Evolutionary conservation across 2,888 invertebrate genomes (phyloP).

Genomic region (Proisotoma minuta): DNA sequence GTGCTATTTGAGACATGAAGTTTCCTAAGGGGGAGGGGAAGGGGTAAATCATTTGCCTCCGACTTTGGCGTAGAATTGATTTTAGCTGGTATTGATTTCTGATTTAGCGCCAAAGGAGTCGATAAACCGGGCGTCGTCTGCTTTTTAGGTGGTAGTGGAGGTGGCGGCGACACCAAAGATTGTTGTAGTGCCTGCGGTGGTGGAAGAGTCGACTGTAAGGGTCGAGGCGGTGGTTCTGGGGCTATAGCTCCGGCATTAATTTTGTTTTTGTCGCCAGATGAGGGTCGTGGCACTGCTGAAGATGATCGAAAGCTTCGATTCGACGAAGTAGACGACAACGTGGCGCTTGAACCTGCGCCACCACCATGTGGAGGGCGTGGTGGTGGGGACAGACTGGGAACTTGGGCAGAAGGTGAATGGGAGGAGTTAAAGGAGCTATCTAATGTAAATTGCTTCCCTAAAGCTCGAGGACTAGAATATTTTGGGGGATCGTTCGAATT

Average conservation of each 20-base stretch:
- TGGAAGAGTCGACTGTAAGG: conserved; percentile 49
- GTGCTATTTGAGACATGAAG: too few relatives aligned
- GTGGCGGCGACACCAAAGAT: conserved; percentile 57
- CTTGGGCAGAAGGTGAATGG: too few relatives aligned
- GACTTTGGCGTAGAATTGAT: conserved; percentile 14
- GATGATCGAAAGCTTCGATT: too few relatives aligned
- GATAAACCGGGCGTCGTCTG: conserved; percentile 51
- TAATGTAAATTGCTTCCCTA: conserved; percentile 34
- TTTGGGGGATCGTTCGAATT: conserved; percentile 18
- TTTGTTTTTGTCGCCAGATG: conserved; percentile 31
- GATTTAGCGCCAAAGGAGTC: conserved; percentile 24
- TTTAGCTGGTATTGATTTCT: background rate
- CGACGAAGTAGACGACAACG: background rate
- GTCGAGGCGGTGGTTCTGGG: conserved; percentile 66
- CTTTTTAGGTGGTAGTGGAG: conserved; percentile 62
- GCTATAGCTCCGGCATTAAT: conserved; percentile 48
- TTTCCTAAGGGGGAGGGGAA: conserved; percentile 59
- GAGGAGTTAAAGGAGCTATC: conserved; percentile 28
- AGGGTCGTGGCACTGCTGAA: conserved; percentile 45
- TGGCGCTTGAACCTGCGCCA: conserved; percentile 4
- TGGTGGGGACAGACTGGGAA: conserved; percentile 46
- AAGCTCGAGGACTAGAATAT: conserved; percentile 40
- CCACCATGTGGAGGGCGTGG: conserved; percentile 42
- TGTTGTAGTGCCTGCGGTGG: conserved; percentile 20
- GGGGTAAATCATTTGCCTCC: conserved; percentile 56